phyloP scores from a whole-genome alignment of 2,113 vertebrate genomes.

The Aramus guarauna region DNA sequence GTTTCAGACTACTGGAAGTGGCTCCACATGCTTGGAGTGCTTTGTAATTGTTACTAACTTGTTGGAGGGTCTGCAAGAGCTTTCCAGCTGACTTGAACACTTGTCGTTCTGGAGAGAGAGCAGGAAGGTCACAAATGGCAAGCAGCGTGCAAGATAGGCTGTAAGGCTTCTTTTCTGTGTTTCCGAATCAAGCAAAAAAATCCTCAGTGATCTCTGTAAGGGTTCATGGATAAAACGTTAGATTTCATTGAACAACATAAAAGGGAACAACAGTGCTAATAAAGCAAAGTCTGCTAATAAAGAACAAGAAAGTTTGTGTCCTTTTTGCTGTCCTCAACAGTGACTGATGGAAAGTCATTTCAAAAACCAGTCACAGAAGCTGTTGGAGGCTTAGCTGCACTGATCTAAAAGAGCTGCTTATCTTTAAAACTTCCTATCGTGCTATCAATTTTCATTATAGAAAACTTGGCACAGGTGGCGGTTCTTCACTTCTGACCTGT shows the following conservation, averaged over 20 bases:
- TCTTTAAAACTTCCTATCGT: not conserved
- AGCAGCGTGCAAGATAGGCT: not conserved
- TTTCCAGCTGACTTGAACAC: not conserved
- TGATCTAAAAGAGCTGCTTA: not conserved
- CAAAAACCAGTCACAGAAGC: not conserved
- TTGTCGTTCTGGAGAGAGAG: not conserved
- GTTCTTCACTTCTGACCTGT: not conserved
- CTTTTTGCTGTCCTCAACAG: not conserved
- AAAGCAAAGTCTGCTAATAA: not conserved
- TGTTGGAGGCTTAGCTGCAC: not conserved
- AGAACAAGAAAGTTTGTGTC: not conserved
- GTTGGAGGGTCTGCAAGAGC: not conserved
- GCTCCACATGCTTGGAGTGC: not conserved
- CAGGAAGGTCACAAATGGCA: not conserved
- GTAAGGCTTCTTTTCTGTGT: not conserved
- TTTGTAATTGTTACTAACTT: not conserved
- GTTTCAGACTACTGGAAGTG: constrained; percentile 17
- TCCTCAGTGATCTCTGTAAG: not conserved
- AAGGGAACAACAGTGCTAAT: not conserved
- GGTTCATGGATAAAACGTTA: not conserved
- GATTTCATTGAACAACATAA: not conserved
- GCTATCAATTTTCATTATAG: not conserved
- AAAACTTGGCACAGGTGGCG: not conserved
- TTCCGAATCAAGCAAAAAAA: not conserved
- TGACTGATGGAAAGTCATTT: not conserved